phyloP scores from a whole-genome alignment of 2,113 vertebrate genomes.

The Paradisaea rubra region DNA sequence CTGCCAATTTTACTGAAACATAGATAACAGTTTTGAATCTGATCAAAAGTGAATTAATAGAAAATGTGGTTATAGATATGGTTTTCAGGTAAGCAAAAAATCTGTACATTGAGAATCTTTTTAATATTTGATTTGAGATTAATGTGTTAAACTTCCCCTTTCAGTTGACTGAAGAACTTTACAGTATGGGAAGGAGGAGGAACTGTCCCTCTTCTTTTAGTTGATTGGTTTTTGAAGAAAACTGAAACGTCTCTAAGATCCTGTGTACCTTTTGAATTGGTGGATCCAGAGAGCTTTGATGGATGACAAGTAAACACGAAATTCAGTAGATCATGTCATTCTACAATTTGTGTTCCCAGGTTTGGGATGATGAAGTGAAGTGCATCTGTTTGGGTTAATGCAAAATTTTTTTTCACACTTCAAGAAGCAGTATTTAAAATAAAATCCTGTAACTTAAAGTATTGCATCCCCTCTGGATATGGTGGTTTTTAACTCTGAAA shows the following conservation, averaged over 20 bases:
- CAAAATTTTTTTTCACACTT: not conserved
- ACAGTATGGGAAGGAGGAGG: not conserved
- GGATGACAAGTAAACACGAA: not conserved
- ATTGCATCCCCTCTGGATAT: not conserved
- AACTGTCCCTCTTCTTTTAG: not conserved
- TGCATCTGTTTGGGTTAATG: not conserved
- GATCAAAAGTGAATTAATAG: not conserved
- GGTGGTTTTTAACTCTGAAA: not conserved
- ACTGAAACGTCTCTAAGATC: not conserved
- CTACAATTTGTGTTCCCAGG: not conserved
- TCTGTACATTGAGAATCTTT: not conserved
- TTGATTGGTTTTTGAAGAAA: not conserved
- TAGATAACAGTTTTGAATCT: not conserved
- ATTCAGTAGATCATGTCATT: not conserved
- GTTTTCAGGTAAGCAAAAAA: not conserved
- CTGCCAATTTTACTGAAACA: not conserved
- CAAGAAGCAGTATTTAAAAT: not conserved
- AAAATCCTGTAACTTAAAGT: not conserved
- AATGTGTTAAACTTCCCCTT: not conserved
- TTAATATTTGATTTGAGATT: not conserved
- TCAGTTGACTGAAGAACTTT: not conserved
- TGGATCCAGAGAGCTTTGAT: not conserved
- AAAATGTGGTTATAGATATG: not conserved
- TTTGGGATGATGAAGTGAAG: not conserved
- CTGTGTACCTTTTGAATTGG: not conserved